A percentile compares a stretch with the other conserved stretches of the same genome.
phyloP scores from a whole-genome alignment of 2,797 vertebrate genomes.

The Sebastes variabilis region DNA sequence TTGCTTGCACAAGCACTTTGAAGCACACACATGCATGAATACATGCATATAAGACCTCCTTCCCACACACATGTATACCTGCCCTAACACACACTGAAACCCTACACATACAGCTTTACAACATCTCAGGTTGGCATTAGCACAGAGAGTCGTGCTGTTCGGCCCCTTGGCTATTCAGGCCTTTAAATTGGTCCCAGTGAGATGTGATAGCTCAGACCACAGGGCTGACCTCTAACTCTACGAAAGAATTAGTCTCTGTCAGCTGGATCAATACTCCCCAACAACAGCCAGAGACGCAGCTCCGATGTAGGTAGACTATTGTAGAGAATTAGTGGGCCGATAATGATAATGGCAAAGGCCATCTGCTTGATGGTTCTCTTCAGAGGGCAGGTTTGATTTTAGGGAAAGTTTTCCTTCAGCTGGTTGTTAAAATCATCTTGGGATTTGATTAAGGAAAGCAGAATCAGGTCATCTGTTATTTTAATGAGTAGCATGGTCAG shows the following conservation, averaged over 20 bases:
- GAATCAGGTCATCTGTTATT: not conserved
- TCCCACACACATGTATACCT: not conserved
- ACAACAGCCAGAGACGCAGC: constrained; percentile 20
- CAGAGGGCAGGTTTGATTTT: not conserved
- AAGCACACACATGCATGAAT: constrained; percentile 18
- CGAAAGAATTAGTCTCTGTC: constrained; percentile 59
- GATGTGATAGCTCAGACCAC: constrained; percentile 48
- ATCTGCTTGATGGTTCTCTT: constrained; percentile 15
- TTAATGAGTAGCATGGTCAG: not conserved
- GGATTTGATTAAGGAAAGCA: constrained; percentile 17
- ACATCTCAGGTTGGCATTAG: constrained; percentile 4
- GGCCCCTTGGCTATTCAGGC: constrained; percentile 43
- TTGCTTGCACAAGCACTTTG: constrained; percentile 51
- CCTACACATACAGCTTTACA: not conserved
- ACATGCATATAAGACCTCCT: not conserved
- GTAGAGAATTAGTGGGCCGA: constrained; percentile 23
- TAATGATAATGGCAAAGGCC: constrained; percentile 47
- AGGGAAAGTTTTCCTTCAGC: not conserved
- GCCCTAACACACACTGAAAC: not conserved
- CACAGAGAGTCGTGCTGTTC: not conserved
- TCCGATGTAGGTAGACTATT: not conserved
- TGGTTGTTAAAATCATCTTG: not conserved
- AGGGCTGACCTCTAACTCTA: constrained; percentile 52
- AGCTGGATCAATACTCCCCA: constrained; percentile 43
- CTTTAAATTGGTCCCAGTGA: constrained; percentile 82